phyloP scores from a whole-genome alignment of 2,888 invertebrate species.

The Aethes cnicana region DNA sequence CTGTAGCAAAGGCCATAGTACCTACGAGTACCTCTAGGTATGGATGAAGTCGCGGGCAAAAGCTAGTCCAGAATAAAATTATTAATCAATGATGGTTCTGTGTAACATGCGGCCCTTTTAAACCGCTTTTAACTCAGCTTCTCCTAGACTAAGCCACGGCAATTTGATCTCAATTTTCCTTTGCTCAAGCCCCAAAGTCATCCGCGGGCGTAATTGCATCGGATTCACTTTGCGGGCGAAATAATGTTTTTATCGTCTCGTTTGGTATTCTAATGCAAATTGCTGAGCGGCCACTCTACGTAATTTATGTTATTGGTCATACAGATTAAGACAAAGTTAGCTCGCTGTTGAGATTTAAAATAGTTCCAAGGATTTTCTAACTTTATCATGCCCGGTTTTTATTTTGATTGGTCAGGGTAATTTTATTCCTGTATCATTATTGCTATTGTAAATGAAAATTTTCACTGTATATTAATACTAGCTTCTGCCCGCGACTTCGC shows the following conservation, averaged over 20 bases:
- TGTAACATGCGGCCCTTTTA: constrained; percentile 1
- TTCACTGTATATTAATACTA: no score
- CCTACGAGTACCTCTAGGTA: no score
- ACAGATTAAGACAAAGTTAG: constrained; percentile 31
- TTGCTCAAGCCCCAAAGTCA: constrained; percentile 3
- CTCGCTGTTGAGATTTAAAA: constrained; percentile 23
- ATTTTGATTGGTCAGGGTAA: no score
- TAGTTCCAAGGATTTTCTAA: no score
- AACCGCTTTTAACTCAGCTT: constrained; percentile 12
- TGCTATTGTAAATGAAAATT: no score
- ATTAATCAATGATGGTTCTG: no score
- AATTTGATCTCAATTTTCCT: constrained; percentile 21
- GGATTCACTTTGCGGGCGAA: constrained; percentile 28
- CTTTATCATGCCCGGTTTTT: no score
- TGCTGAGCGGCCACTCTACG: constrained; percentile 21
- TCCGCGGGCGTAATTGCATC: constrained; percentile 16
- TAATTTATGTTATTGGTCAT: constrained; percentile 32
- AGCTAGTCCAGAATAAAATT: no score
- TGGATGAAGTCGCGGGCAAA: no score
- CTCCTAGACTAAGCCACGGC: constrained; percentile 12
- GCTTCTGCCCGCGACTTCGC: no score
- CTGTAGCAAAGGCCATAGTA: no score
- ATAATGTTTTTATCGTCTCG: constrained; percentile 30
- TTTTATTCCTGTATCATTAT: no score
- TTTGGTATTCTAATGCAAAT: constrained; percentile 31